phyloP scores from a whole-genome alignment of 1,140 invertebrate genomes.

The Diorhabda elongata region DNA sequence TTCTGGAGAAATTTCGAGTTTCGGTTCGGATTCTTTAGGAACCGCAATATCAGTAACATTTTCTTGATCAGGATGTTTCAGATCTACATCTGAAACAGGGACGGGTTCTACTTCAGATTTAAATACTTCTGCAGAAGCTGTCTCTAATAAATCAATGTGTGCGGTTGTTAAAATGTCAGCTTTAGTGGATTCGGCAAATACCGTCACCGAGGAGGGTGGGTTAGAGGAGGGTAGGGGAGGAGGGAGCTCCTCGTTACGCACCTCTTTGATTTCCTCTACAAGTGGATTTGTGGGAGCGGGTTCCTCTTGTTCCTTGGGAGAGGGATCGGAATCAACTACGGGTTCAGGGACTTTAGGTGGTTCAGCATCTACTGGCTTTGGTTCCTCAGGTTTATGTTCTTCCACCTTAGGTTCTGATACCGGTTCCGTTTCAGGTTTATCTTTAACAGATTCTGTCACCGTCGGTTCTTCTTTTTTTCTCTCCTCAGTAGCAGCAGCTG shows the following conservation, averaged over 20 bases:
- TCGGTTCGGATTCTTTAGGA: background rate
- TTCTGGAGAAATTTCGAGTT: conserved; percentile 9
- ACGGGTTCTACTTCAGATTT: conserved; percentile 7
- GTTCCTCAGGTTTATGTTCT: conserved; percentile 21
- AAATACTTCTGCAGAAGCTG: conserved; percentile 11
- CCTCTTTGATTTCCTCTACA: conserved; percentile 42
- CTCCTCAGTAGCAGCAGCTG: conserved; percentile 27
- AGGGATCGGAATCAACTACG: conserved; percentile 25
- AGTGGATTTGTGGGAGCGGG: conserved; percentile 23
- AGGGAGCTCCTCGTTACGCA: conserved; percentile 47
- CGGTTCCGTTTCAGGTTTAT: conserved; percentile 16
- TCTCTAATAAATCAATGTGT: conserved; percentile 17
- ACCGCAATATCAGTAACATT: background rate
- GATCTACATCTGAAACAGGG: background rate
- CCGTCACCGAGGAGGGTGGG: conserved; percentile 45
- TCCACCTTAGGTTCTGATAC: conserved; percentile 18
- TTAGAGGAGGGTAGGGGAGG: conserved; percentile 46
- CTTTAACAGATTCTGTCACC: conserved; percentile 21
- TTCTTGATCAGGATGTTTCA: background rate
- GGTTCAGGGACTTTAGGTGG: conserved; percentile 27
- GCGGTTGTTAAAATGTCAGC: conserved; percentile 31
- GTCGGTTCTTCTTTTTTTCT: conserved; percentile 19
- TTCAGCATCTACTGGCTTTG: conserved; percentile 13
- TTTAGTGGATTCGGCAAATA: conserved; percentile 46
- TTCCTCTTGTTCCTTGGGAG: conserved; percentile 31